Percentiles rank a stretch among this genome's conserved stretches.
phyloP scores from a whole-genome alignment of 2,113 vertebrate species.

The Proteles cristata region DNA sequence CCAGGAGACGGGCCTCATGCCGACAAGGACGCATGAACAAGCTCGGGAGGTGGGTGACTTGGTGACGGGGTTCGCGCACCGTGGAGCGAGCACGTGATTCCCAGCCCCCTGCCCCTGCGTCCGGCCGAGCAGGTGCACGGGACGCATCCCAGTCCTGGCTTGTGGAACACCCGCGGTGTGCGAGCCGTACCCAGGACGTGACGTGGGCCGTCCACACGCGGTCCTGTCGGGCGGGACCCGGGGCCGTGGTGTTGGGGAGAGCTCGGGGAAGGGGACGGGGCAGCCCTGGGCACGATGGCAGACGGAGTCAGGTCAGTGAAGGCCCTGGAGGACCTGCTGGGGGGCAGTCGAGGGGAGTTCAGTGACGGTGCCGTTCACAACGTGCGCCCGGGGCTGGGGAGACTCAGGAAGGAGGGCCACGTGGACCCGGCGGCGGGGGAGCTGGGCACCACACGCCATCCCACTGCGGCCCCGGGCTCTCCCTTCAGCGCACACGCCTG shows the following conservation, averaged over 20 bases:
- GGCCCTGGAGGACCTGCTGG: not conserved
- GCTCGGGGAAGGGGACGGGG: not conserved
- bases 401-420: not conserved
- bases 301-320: not conserved
- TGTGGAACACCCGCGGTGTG: too few species aligned
- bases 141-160: not conserved
- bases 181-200: not conserved
- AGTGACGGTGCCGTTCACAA: rapidly evolving
- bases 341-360: not conserved
- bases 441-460: not conserved
- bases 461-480: not conserved
- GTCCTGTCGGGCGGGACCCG: not conserved
- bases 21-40: not conserved
- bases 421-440: not conserved
- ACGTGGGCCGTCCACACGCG: rapidly evolving
- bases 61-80: not conserved
- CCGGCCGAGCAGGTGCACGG: not conserved
- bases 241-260: not conserved
- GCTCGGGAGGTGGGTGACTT: not conserved
- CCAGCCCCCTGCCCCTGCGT: too few species aligned
- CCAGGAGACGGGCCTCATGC: not conserved
- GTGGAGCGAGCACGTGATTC: not conserved
- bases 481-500: not conserved
- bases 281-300: not conserved
- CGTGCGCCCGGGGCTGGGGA: rapidly evolving